These are phyloP conservation scores for Dolichallabes microphthalmus DNA, from an alignment of 2,113 vertebrate genomes.

Conservation along the genomic window DNA sequence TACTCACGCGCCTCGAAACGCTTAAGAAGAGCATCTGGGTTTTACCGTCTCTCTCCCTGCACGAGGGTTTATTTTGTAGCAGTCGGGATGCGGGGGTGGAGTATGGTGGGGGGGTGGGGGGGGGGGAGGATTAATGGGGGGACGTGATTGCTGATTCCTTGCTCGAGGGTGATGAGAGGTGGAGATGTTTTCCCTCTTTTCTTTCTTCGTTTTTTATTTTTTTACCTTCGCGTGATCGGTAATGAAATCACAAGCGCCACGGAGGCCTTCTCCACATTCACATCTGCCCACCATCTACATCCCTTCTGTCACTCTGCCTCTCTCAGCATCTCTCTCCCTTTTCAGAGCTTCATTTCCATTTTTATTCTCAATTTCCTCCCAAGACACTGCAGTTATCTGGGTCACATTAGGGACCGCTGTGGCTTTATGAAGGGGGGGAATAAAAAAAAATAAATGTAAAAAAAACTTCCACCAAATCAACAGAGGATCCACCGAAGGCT, in stretches of 20 bases:
- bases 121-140: constrained; percentile 46
- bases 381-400: constrained; percentile 79
- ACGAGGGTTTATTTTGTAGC: constrained; percentile 68
- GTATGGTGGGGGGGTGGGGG: background rate
- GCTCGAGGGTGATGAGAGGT: constrained; percentile 23
- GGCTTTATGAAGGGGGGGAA: constrained; percentile 55
- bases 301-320: constrained; percentile 57
- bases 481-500: constrained; percentile 70
- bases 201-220: constrained; percentile 56
- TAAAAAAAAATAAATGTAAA: constrained; percentile 45
- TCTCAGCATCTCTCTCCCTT: constrained; percentile 19
- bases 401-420: constrained; percentile 74
- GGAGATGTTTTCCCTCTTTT: constrained; percentile 53
- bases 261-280: constrained; percentile 60
- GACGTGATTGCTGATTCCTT: constrained; percentile 59
- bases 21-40: constrained; percentile 38
- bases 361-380: constrained; percentile 79
- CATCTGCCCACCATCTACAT: constrained; percentile 15
- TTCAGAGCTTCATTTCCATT: constrained; percentile 79
- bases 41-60: constrained; percentile 19
- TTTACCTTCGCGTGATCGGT: constrained; percentile 68
- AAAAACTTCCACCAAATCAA: constrained; percentile 60
- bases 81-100: constrained; percentile 28
- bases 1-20: constrained; percentile 54
- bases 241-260: constrained; percentile 71